Base-by-base conservation (phyloP, 2,797 vertebrate species). In the Hafferia zeledoni region DNA sequence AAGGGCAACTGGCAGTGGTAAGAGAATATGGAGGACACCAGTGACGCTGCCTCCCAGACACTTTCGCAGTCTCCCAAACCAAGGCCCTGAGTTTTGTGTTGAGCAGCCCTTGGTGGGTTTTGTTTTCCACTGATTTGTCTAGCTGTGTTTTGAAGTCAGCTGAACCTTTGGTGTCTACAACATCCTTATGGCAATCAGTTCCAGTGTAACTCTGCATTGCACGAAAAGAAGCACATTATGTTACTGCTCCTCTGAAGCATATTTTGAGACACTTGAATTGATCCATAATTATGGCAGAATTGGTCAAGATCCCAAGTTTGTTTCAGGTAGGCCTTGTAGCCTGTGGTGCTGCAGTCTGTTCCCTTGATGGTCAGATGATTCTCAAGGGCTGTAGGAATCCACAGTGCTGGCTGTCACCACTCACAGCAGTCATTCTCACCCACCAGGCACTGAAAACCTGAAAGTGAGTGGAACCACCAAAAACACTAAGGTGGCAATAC, bases 371-470 rank as follows among this genome's bases (percentile, higher is more conserved):
- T 27, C 1, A 0, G 39, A 23, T 57, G 53, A 33, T 72, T 59
- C 22, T 55, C 8, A 11, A 3, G 37, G 46, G 39, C 68, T 0
- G 0, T 12, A 35, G 35, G 35, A 30, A 55, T 44, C 22, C 33
- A 41, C 14, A 15, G 5, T 20, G 5, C 46, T 10, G 6, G 20
- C 56, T 31, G 46, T 39, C 50, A 22, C 52, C 2, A 0, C 13
- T 6, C 65, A 52, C 1, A 3, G 70, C 37, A 53, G 56, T 56
- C 67, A 20, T 27, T 60, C 3, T 3, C 35, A 80, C 31, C 44
- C 79, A 11, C 16, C 35, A 3, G 2, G 2, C 0, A 2, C 56
- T 33, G 41, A 31, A 74, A 61, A 61, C 9, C 12, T 4, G 0
- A 11, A 57, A 43, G n/a, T 5, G 18, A 74, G 46, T 16, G 1